phyloP scores from a whole-genome alignment of 2,888 invertebrate species.

The Dolomedes plantarius region DNA sequence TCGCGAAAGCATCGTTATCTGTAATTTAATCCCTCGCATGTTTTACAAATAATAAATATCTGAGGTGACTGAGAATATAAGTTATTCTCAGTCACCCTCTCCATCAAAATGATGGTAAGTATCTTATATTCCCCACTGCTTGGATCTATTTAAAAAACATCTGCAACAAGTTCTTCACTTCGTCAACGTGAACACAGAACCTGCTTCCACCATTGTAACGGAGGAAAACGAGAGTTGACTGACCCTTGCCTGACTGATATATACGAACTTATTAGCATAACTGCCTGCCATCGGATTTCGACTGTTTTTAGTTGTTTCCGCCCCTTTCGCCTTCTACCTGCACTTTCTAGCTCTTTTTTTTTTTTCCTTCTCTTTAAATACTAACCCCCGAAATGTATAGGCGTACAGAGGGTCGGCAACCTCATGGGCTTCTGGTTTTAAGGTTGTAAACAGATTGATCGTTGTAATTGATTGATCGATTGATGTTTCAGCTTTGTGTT shows the following conservation, averaged over 20 bases:
- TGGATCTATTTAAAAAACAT: no score
- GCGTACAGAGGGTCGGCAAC: not conserved
- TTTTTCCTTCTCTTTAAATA: no score
- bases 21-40: no score
- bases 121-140: not conserved
- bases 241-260: constrained; percentile 40
- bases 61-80: no score
- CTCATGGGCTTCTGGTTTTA: not conserved
- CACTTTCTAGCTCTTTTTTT: not conserved
- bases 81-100: no score
- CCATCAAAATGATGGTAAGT: no score
- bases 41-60: no score
- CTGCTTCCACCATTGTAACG: constrained; percentile 57
- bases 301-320: not conserved
- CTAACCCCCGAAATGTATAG: not conserved
- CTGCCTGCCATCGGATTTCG: not conserved
- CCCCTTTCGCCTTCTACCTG: not conserved
- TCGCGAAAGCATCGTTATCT: no score
- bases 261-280: constrained; percentile 18
- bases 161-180: not conserved
- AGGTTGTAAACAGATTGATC: not conserved
- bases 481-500: not conserved
- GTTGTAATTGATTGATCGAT: not conserved
- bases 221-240: constrained; percentile 64
- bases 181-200: not conserved